These are phyloP conservation scores for Metopia argyrocephala DNA, from an alignment of 2,888 invertebrate genomes.

Conservation along the genomic window DNA sequence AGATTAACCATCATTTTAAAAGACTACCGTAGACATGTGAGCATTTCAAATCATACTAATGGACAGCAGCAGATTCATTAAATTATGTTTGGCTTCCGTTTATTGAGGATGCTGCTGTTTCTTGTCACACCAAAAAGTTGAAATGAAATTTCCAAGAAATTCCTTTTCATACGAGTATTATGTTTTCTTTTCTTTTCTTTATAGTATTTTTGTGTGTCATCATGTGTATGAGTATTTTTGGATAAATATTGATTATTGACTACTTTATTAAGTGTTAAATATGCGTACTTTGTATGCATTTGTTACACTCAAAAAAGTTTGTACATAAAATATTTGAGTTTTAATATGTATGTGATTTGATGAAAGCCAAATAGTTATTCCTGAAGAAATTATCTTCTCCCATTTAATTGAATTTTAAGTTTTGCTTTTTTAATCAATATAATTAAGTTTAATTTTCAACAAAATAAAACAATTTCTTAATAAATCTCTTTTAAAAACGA, in stretches of 20 bases:
- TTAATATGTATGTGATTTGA: too few relatives aligned
- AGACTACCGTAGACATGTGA: not conserved
- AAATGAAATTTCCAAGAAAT: constrained; percentile 15
- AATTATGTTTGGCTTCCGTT: constrained; percentile 25
- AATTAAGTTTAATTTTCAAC: too few relatives aligned
- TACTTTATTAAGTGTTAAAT: constrained; percentile 73
- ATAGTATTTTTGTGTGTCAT: constrained; percentile 1
- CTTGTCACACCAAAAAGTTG: not conserved
- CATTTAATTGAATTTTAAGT: too few relatives aligned
- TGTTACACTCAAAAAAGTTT: constrained; percentile 7
- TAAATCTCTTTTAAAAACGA: not conserved
- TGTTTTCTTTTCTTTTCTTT: constrained; percentile 4
- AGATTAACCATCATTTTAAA: not conserved
- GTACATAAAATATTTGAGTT: constrained; percentile 4
- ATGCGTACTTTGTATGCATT: constrained; percentile 58
- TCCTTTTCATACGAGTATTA: constrained; percentile 13
- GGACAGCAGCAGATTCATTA: constrained; percentile 11
- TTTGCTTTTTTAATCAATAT: too few relatives aligned
- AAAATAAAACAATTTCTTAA: not conserved
- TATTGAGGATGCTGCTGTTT: constrained; percentile 5
- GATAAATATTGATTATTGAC: constrained; percentile 71
- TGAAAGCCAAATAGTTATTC: too few relatives aligned
- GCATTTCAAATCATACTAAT: not conserved
- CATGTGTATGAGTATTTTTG: not conserved
- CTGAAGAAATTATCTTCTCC: too few relatives aligned